Base-by-base conservation (phyloP, 2,113 vertebrate species). In the Chunga burmeisteri region DNA sequence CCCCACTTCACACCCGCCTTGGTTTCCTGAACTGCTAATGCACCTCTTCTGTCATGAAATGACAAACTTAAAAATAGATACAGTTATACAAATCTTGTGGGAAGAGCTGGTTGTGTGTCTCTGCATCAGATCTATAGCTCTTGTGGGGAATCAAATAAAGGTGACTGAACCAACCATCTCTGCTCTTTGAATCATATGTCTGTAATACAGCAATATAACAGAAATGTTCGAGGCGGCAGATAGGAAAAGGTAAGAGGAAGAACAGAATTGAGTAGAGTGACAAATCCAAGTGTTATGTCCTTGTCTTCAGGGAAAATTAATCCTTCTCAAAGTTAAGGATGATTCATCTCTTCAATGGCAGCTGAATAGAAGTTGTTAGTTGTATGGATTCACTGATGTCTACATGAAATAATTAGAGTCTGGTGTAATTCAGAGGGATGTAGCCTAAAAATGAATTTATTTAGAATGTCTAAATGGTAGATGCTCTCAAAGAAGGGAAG, bases 1-100 rank as follows among this genome's bases (percentile, higher is more conserved):
- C 53, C 42, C 46, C 63, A 12, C 50, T 86, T 88, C 78, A 59
- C 89, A 73, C 89, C 71, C 34, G 6, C 67, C 29, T 87, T 73
- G 81, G 46, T 87, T 95, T 95, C 81, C 81, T 97, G 84, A 86
- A 85, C 86, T 89, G 65, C 68, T 49, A 10, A 73, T 84, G 61
- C 36, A 74, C 55, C 73, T 91, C 36, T 71, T 84, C 63, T 83
- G 68, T 81, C 14, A 0, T 80, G 68, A 93, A 95, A 88, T 66
- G 46, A 72, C 46, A 82, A 47, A 26, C 36, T 90, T 92, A 79
- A 91, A n/a, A 95, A 94, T 21, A 91, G 67, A 56, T 30, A 17
- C 17, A 29, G n/a, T 44, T 62, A 7, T 7, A 82, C 40, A 85
- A 15, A 94, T 75, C 56, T 70, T 10, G 73, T 80, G 84, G 83